Conservation (phyloP, 2,113 vertebrate species). For the Balaeniceps rex region DNA sequence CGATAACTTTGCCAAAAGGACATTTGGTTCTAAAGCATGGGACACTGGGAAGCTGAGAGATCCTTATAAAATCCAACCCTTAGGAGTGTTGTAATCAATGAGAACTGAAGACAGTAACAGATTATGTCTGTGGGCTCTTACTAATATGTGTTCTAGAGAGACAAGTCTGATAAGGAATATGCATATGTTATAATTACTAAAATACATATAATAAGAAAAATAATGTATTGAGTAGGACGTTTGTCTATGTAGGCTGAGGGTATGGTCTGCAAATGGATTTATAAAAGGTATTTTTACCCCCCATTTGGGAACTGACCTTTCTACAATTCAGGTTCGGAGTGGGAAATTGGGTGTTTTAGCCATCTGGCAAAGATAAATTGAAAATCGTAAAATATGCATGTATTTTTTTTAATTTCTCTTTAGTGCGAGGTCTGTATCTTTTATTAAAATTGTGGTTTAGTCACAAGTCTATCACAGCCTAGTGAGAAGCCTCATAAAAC, state of each 20-base stretch:
- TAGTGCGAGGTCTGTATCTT: background rate
- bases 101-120: background rate
- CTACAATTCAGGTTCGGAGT: background rate
- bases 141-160: background rate
- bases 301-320: background rate
- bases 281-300: background rate
- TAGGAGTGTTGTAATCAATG: background rate
- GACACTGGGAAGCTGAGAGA: background rate
- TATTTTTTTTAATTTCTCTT: background rate
- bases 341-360: background rate
- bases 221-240: background rate
- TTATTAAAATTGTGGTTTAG: conserved; percentile 51
- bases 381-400: background rate
- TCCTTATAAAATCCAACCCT: background rate
- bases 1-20: background rate
- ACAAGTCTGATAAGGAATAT: background rate
- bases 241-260: background rate
- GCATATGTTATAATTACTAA: background rate
- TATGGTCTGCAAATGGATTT: background rate
- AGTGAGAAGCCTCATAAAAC: conserved; percentile 55
- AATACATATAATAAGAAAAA: background rate
- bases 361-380: background rate
- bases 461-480: conserved; percentile 25
- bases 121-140: background rate
- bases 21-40: background rate